Conservation (phyloP, 2,113 vertebrate species). For the Odontophorus gujanensis region DNA sequence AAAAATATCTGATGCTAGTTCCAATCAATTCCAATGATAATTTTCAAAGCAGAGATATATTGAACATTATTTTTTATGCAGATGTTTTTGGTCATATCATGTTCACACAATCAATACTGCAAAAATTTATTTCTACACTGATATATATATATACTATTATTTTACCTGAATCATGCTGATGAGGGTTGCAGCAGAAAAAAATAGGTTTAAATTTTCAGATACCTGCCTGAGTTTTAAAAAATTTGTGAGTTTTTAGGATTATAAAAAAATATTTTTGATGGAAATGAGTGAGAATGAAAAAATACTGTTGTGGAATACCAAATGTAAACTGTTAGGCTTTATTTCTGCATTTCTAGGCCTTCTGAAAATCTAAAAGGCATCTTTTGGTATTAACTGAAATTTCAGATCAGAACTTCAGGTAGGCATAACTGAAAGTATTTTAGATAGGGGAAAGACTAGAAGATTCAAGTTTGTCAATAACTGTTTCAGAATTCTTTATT, state of each 20-base stretch:
- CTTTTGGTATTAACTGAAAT: background rate
- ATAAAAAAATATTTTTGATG: background rate
- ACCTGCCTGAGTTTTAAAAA: background rate
- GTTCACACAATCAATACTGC: background rate
- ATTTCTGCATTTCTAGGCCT: background rate
- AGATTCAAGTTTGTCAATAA: background rate
- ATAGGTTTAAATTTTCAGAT: background rate
- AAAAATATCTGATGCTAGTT: slow-evolving; percentile 31
- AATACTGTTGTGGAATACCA: background rate
- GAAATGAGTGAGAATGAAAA: background rate
- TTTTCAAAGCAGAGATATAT: background rate
- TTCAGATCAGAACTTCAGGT: background rate
- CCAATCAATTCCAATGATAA: background rate
- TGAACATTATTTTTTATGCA: background rate
- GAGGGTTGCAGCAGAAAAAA: background rate
- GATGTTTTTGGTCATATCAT: background rate
- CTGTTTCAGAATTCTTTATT: background rate
- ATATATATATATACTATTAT: background rate
- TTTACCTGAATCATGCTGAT: background rate
- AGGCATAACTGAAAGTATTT: background rate
- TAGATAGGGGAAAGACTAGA: background rate
- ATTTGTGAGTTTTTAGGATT: background rate
- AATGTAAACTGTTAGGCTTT: background rate
- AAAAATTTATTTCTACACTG: background rate
- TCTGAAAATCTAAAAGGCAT: background rate